A percentile compares a stretch with the other conserved stretches of the same genome.
These are phyloP conservation scores for Tolmerus cingulatus DNA, from an alignment of 2,888 invertebrate genomes.

Conservation along the genomic window DNA sequence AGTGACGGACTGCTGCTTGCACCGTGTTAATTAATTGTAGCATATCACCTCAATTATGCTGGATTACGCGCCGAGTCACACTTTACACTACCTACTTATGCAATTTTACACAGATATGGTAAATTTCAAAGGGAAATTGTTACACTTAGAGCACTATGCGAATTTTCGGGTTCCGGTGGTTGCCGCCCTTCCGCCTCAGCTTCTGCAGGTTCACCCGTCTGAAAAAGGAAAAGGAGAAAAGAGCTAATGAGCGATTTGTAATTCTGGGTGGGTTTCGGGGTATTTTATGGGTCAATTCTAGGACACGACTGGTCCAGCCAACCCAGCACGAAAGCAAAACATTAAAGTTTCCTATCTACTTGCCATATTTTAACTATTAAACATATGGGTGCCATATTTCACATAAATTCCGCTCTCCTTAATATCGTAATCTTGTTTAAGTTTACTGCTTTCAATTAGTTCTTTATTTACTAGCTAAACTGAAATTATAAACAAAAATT, in stretches of 20 bases:
- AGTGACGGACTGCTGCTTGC: conserved; percentile 3
- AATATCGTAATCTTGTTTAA: background rate
- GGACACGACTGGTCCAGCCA: background rate
- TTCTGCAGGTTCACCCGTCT: background rate
- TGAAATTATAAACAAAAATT: background rate
- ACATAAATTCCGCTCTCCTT: background rate
- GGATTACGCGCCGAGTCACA: background rate
- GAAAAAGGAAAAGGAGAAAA: background rate
- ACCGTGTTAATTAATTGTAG: conserved; percentile 8
- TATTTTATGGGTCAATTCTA: background rate
- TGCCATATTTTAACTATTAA: background rate
- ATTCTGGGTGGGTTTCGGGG: background rate
- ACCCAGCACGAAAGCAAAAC: background rate
- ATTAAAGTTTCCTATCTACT: background rate
- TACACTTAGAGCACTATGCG: conserved; percentile 7
- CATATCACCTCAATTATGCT: conserved; percentile 9
- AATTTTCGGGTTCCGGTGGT: background rate
- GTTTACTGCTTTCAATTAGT: too few species aligned
- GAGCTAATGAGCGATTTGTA: background rate
- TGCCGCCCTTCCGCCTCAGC: background rate
- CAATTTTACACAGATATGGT: background rate
- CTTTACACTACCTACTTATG: background rate
- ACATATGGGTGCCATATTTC: background rate
- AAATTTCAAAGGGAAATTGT: background rate
- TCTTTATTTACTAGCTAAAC: background rate